Base-by-base conservation (phyloP, 1,140 invertebrate species). In the Linepithema humile region DNA sequence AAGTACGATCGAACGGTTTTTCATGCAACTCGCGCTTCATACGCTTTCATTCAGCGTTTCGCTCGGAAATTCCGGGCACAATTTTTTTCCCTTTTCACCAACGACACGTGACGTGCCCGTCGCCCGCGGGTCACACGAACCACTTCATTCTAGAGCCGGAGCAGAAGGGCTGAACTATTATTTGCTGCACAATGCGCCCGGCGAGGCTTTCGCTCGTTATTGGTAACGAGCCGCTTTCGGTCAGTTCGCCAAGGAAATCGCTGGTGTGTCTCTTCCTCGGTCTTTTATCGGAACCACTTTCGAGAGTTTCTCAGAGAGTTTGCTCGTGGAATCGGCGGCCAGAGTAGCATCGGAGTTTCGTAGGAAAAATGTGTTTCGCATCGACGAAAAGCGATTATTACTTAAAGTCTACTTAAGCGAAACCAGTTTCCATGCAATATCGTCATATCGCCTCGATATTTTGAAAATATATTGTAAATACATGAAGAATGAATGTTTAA, bases 161-260 rank as follows among this genome's bases (percentile, higher is more conserved):
- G 64, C 43, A 6, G 83, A 67, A 85, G 82, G 50, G 85, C 57
- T 26, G 85, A 80, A 70, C 84, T 80, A 88, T 89, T 88, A 89
- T 89, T 55, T 75, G 20, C 29, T 20, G 9, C 53, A 89, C 87
- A 88, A 89, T 89, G 62, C 78, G 59, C 29, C 40, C 72, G 72
- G 83, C 84, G 78, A 88, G 67, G 73, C 67, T 86, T 88, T 88
- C 84, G 75, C 78, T 85, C 78, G 87, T 89, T 89, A 89, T 89
- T 87, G 84, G 67, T 88, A 88, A 89, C 86, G 87, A 89, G 85
- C 57, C 72, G 72, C 53, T 72, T 83, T 88, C 64, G 82, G 53
- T 88, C 65, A 75, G 53, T 23, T 82, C n/a, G 70, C 65, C 75
- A 45, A 85, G 53, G 62, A 88, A 86, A 88, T 89, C 80, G 78